Conservation (phyloP, 92 coral and sea anemone genomes). For the Blastomussa wellsi region DNA sequence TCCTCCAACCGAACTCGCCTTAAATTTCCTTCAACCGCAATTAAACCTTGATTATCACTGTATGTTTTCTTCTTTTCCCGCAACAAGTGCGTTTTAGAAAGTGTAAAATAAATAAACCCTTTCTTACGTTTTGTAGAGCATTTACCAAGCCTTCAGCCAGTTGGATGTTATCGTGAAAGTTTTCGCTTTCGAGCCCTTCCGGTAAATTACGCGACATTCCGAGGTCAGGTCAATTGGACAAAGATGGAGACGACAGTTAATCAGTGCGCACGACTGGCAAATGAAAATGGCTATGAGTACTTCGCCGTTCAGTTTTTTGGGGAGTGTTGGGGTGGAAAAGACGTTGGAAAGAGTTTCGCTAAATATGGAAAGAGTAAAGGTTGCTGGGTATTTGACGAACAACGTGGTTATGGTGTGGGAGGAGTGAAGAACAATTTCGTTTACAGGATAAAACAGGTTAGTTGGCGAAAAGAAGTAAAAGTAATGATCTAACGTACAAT, state of each 20-base stretch:
- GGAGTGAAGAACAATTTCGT: conserved; percentile 18
- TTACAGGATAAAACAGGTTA: conserved; percentile 20
- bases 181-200: conserved; percentile 42
- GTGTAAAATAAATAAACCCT: no score
- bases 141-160: conserved; percentile 15
- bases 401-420: conserved; percentile 17
- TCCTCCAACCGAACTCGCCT: no score
- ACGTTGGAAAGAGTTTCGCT: conserved; percentile 33
- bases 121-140: not conserved
- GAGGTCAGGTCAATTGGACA: conserved; percentile 68
- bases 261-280: conserved; percentile 73
- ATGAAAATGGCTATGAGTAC: conserved; percentile 50
- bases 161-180: conserved; percentile 54
- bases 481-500: no score
- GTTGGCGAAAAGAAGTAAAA: no score
- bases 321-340: conserved; percentile 75
- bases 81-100: no score
- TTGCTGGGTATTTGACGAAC: conserved; percentile 8
- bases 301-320: conserved; percentile 90
- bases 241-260: conserved; percentile 57
- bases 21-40: no score
- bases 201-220: conserved; percentile 52
- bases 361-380: conserved; percentile 28
- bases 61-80: no score
- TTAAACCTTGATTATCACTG: no score